These are phyloP conservation scores for Liopterus haemorrhoidalis DNA, from an alignment of 2,888 invertebrate species.

Conservation along the genomic window DNA sequence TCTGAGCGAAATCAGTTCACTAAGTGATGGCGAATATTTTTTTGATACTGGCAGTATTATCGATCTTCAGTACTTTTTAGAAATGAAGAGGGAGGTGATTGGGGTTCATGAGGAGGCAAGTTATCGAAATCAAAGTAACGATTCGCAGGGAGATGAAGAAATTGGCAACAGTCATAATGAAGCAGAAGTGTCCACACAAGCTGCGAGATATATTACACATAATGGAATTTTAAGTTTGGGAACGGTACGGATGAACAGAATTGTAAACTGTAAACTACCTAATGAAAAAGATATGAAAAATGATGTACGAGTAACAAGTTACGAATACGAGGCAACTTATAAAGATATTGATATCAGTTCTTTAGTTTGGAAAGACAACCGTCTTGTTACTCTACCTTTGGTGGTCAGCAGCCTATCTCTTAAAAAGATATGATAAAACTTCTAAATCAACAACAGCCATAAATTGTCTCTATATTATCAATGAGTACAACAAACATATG, in stretches of 20 bases:
- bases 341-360: constrained; percentile 28
- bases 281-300: constrained; percentile 33
- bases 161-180: too few relatives aligned
- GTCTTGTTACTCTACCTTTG: constrained; percentile 33
- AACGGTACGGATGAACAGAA: constrained; percentile 35
- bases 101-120: too few relatives aligned
- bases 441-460: constrained; percentile 16
- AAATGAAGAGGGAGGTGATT: too few relatives aligned
- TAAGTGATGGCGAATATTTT: too few relatives aligned
- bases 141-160: too few relatives aligned
- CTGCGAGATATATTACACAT: constrained; percentile 30
- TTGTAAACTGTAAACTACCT: constrained; percentile 37
- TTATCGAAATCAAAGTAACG: too few relatives aligned
- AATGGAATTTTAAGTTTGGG: constrained; percentile 35
- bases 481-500: constrained; percentile 29
- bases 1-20: too few relatives aligned
- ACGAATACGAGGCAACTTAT: constrained; percentile 30
- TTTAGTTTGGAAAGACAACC: constrained; percentile 32
- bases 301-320: constrained; percentile 29
- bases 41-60: too few relatives aligned
- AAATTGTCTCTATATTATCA: constrained; percentile 18
- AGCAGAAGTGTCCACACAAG: too few relatives aligned
- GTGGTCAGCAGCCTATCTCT: too few relatives aligned
- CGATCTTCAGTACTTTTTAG: too few relatives aligned
- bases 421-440: constrained; percentile 25